Evolutionary conservation across 2,797 vertebrate genomes (phyloP), one percentile per base, ranked within the genome.

Genomic region (Gobionotothen gibberifrons): DNA sequence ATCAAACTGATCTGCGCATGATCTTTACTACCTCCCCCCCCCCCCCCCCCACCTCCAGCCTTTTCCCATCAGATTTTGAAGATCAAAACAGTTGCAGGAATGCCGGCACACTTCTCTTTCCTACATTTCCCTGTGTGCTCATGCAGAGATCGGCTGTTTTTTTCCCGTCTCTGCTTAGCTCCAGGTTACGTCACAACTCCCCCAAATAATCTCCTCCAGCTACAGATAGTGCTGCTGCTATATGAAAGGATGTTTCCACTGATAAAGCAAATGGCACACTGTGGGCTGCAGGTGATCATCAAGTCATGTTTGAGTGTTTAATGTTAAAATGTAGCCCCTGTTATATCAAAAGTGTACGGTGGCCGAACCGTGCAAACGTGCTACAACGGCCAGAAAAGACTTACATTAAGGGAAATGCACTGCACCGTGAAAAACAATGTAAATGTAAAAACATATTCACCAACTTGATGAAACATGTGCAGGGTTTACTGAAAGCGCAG

Each of bases 151-250:
- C 9, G 26, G 56, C 65, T 51, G 22, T 16, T 9, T 8, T 19
- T 3, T 55, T 66, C n/a, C n/a, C n/a, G n/a, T 78, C 85, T 71
- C 70, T 72, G 66, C 64, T 75, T 77, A 90, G 75, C 62, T 80
- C 74, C 76, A 70, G 39, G 59, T 93, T 87, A 91, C 90, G 88
- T 94, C 93, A 94, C 75, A 65, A 70, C 70, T 69, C 58, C 81
- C 72, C 80, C 84, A 83, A 89, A 90, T 86, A 85, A 84, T 89
- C 72, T 82, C 76, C 67, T 69, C 68, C 22, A 56, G 55, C 67
- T 58, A 64, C 62, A 70, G 49, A 65, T 46, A n/a, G 64, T 16
- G 69, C 60, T 60, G 69, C 55, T 80, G 69, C 55, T 80, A 22
- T 80, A 22, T 53, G 62, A 69, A 48, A 65, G 55, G 59, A 62